Conservation (phyloP, 2,113 vertebrate species). For the Periophthalmus modestus region DNA sequence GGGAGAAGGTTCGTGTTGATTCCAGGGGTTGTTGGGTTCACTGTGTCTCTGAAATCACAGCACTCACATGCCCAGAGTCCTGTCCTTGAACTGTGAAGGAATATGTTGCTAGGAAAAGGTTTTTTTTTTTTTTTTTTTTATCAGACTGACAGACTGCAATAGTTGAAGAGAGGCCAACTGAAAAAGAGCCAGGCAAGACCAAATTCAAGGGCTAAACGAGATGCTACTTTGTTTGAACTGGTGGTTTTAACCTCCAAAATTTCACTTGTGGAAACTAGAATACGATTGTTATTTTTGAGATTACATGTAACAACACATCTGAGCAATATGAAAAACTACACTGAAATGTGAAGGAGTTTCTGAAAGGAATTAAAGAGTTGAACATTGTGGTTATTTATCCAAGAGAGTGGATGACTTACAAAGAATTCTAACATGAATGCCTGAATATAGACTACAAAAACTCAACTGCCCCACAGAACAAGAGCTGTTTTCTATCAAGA, state of each 20-base stretch:
- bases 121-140: slow-evolving; percentile 50
- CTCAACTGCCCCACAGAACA: slow-evolving; percentile 54
- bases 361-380: slow-evolving; percentile 44
- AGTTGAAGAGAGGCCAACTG: slow-evolving; percentile 69
- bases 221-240: slow-evolving; percentile 34
- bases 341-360: slow-evolving; percentile 18
- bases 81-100: slow-evolving; percentile 76
- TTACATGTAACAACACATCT: too few species aligned
- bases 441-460: slow-evolving; percentile 46
- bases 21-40: slow-evolving; percentile 74
- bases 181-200: slow-evolving; percentile 65
- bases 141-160: slow-evolving; percentile 68
- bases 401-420: slow-evolving; percentile 41
- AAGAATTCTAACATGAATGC: slow-evolving; percentile 42
- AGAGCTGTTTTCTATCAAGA: slow-evolving; percentile 67
- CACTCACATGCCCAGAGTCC: slow-evolving; percentile 68
- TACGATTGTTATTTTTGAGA: neutral
- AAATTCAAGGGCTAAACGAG: slow-evolving; percentile 55
- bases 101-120: slow-evolving; percentile 65
- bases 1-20: slow-evolving; percentile 63
- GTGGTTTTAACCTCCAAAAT: neutral
- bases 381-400: slow-evolving; percentile 44
- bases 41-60: slow-evolving; percentile 58
- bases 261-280: neutral
- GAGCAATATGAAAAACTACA: neutral